These are phyloP conservation scores for Halcyon badia DNA, from an alignment of 2,797 vertebrate species.

Conservation along the genomic window DNA sequence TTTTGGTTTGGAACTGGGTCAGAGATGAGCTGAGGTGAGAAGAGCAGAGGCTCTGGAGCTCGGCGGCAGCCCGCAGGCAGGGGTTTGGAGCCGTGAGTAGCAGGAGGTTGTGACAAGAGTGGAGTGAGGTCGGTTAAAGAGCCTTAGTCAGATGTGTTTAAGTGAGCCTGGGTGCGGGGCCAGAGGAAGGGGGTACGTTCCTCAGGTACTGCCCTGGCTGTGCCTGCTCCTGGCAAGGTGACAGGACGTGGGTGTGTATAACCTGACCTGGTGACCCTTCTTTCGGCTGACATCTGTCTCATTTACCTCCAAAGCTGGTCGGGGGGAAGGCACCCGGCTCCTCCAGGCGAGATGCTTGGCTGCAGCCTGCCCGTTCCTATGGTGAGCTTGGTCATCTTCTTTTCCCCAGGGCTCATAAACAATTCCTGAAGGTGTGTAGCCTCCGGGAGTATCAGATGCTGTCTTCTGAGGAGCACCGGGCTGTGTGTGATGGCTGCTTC, in stretches of 20 bases:
- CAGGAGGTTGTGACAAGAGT: not conserved
- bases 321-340: not conserved
- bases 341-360: not conserved
- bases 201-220: not conserved
- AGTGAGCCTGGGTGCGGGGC: not conserved
- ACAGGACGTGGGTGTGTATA: not conserved
- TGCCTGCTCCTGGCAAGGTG: not conserved
- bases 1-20: not conserved
- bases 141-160: accelerated
- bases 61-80: accelerated
- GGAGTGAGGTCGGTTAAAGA: not conserved
- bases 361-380: not conserved
- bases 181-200: not conserved
- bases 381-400: not conserved
- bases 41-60: not conserved
- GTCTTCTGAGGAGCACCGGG: not conserved
- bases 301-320: not conserved
- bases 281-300: not conserved
- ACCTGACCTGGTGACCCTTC: not conserved
- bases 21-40: not conserved
- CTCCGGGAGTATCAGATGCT: not conserved
- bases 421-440: not conserved
- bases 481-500: not conserved
- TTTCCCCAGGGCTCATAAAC: not conserved
- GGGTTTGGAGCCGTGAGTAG: not conserved